phyloP scores from a whole-genome alignment of 2,888 invertebrate species.

The Melanchra persicariae region DNA sequence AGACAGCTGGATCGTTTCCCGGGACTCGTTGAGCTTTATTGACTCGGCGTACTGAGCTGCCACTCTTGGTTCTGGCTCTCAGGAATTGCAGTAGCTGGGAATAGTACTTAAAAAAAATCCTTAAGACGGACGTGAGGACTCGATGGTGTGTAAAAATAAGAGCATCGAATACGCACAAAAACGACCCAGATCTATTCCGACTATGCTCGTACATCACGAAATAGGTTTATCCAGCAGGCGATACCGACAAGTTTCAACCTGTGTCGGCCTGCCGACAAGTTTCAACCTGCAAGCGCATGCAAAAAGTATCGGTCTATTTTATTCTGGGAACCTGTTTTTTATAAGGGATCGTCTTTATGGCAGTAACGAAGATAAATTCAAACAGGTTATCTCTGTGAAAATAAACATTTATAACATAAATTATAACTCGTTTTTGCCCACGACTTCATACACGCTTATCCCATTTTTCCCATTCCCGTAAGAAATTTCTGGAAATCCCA shows the following conservation, averaged over 20 bases:
- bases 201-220: not conserved
- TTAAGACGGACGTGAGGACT: too few species aligned
- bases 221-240: not conserved
- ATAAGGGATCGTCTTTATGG: not conserved
- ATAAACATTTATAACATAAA: not conserved
- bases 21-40: too few species aligned
- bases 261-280: not conserved
- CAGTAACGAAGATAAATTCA: not conserved
- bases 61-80: too few species aligned
- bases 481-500: too few species aligned
- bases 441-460: too few species aligned
- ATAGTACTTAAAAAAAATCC: too few species aligned
- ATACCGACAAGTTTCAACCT: not conserved
- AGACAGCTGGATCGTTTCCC: too few species aligned
- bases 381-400: not conserved
- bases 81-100: too few species aligned
- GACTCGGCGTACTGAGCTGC: too few species aligned
- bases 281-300: not conserved
- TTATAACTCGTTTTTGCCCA: too few species aligned
- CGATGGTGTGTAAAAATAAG: too few species aligned
- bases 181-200: not conserved
- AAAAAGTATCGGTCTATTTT: not conserved
- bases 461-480: too few species aligned
- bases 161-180: not conserved
- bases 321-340: not conserved